Evolutionary conservation across 2,888 invertebrate species (phyloP).

Genomic region (Gymnosoma rotundatum): DNA sequence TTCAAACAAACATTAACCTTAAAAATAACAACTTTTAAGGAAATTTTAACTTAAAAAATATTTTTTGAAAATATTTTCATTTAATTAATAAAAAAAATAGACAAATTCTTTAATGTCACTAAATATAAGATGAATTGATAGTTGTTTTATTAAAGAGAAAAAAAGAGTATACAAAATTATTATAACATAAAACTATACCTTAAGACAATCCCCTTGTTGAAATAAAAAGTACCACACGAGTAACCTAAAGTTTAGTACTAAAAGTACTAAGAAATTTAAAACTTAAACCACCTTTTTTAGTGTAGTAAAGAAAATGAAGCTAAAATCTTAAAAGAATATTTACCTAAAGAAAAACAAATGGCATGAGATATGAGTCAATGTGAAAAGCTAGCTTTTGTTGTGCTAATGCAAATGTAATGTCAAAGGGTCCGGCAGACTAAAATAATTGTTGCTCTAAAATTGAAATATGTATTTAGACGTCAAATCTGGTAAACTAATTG

Average conservation of each 20-base stretch:
- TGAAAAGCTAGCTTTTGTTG: neutral
- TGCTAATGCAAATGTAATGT: neutral
- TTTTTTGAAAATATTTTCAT: slow-evolving; percentile 53
- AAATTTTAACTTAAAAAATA: slow-evolving; percentile 55
- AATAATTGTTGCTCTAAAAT: too few species aligned
- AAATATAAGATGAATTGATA: slow-evolving; percentile 37
- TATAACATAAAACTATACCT: slow-evolving; percentile 12
- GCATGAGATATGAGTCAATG: too few species aligned
- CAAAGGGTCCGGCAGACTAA: too few species aligned
- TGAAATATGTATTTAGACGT: too few species aligned
- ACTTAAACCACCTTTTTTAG: slow-evolving; percentile 65
- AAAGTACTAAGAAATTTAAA: slow-evolving; percentile 36
- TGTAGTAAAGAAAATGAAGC: slow-evolving; percentile 12
- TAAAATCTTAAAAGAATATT: too few species aligned
- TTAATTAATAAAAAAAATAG: slow-evolving; percentile 42
- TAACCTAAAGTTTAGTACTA: neutral
- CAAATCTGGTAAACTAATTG: too few species aligned
- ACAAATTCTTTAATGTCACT: slow-evolving; percentile 46
- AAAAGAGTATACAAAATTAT: neutral
- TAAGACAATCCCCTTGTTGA: slow-evolving; percentile 65
- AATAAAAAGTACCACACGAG: slow-evolving; percentile 16
- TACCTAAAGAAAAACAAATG: too few species aligned
- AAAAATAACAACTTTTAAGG: slow-evolving; percentile 25
- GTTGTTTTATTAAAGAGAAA: slow-evolving; percentile 21
- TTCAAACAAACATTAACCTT: slow-evolving; percentile 77